These are phyloP conservation scores for Ibycter americanus DNA, from an alignment of 2,797 vertebrate species.

Conservation along the genomic window DNA sequence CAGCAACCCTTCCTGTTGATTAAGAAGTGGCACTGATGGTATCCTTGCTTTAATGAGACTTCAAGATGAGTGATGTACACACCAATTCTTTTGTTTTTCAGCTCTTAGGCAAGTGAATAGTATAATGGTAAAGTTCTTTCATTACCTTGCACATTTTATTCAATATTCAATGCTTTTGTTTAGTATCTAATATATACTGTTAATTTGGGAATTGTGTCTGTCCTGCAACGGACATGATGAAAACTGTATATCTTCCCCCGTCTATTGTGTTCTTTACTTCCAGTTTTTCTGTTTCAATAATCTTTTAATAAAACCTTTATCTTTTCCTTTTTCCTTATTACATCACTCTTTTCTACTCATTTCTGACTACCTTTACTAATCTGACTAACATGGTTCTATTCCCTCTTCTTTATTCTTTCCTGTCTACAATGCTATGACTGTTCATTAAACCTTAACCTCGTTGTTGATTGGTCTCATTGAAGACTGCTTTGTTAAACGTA, in stretches of 20 bases:
- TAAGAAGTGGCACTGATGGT: constrained; percentile 4
- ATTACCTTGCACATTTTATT: background rate
- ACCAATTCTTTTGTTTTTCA: constrained; percentile 26
- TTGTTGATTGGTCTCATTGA: background rate
- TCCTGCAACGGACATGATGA: background rate
- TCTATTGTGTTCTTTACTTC: background rate
- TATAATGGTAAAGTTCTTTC: background rate
- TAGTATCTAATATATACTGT: background rate
- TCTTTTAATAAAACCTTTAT: background rate
- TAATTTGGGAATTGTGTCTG: background rate
- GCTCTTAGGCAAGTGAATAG: background rate
- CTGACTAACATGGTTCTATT: background rate
- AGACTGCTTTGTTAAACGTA: background rate
- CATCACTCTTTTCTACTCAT: background rate
- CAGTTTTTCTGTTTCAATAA: background rate
- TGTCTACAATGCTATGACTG: background rate
- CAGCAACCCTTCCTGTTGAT: constrained; percentile 22
- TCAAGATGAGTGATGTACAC: constrained; percentile 29
- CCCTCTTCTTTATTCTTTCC: background rate
- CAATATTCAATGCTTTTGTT: background rate
- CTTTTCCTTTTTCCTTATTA: background rate
- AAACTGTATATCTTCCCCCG: background rate
- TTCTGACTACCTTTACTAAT: background rate
- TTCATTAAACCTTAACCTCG: background rate
- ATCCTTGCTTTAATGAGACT: constrained; percentile 51